These are phyloP conservation scores for Thalassarche chlororhynchos DNA, from an alignment of 2,113 vertebrate genomes.

Conservation along the genomic window DNA sequence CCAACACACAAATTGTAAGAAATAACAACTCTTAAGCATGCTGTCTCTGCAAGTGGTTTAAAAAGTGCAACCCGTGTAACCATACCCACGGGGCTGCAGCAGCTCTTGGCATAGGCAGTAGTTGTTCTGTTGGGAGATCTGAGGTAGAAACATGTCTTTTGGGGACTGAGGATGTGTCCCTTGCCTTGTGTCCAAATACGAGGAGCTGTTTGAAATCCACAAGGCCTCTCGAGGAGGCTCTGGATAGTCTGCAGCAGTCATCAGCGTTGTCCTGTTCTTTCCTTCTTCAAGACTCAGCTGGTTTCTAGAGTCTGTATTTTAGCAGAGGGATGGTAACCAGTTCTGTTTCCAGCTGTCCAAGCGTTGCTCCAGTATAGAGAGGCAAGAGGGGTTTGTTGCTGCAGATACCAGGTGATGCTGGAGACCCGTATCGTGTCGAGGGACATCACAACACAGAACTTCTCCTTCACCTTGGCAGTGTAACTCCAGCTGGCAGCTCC, in stretches of 20 bases:
- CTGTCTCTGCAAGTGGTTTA: constrained; percentile 44
- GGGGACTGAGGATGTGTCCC: not conserved
- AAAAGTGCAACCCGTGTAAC: constrained; percentile 34
- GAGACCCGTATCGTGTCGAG: not conserved
- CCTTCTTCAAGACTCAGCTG: not conserved
- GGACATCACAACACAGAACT: not conserved
- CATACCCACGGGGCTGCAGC: not conserved
- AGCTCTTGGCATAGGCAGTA: not conserved
- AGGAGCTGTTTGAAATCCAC: not conserved
- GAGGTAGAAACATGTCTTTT: not conserved
- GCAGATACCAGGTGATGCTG: not conserved
- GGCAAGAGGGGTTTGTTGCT: not conserved
- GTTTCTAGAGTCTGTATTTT: not conserved
- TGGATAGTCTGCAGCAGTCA: not conserved
- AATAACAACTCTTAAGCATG: constrained; percentile 11
- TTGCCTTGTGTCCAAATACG: not conserved
- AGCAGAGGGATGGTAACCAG: not conserved
- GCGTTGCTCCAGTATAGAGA: not conserved
- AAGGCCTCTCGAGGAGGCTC: not conserved
- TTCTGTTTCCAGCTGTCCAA: not conserved
- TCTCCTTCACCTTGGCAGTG: not conserved
- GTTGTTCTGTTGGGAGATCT: not conserved
- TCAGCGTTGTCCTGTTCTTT: not conserved
- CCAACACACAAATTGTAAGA: constrained; percentile 38
- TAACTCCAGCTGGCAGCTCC: not conserved